These are phyloP conservation scores for Nezara viridula DNA, from an alignment of 2,888 invertebrate genomes.

Conservation along the genomic window DNA sequence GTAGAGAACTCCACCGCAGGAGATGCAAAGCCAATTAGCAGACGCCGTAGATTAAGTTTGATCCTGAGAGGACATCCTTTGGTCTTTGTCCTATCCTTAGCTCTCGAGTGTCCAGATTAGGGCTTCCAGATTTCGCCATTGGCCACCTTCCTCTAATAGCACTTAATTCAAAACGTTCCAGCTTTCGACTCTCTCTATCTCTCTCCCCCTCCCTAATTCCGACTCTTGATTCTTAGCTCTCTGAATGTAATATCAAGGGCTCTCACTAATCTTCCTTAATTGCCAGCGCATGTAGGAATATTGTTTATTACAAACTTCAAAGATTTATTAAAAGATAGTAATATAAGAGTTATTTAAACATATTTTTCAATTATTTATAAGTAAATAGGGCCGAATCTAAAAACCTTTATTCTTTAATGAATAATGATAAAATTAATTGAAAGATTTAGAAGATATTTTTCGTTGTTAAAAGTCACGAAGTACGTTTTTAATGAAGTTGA, in stretches of 20 bases:
- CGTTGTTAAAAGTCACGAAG: too few species aligned
- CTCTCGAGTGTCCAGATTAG: constrained; percentile 28
- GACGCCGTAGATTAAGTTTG: background rate
- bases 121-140: background rate
- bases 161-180: background rate
- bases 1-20: background rate
- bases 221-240: background rate
- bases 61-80: background rate
- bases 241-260: background rate
- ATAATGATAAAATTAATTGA: too few species aligned
- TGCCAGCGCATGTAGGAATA: background rate
- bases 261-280: background rate
- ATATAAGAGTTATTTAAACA: too few species aligned
- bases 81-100: constrained; percentile 28
- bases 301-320: background rate
- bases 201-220: background rate
- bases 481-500: too few species aligned
- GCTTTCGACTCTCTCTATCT: background rate
- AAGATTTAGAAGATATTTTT: too few species aligned
- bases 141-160: constrained; percentile 8
- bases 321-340: background rate
- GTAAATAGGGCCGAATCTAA: too few species aligned
- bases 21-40: background rate
- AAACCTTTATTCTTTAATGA: too few species aligned
- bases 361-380: too few species aligned